Conservation (phyloP, 2,797 vertebrate species). For the Halcyon badia region DNA sequence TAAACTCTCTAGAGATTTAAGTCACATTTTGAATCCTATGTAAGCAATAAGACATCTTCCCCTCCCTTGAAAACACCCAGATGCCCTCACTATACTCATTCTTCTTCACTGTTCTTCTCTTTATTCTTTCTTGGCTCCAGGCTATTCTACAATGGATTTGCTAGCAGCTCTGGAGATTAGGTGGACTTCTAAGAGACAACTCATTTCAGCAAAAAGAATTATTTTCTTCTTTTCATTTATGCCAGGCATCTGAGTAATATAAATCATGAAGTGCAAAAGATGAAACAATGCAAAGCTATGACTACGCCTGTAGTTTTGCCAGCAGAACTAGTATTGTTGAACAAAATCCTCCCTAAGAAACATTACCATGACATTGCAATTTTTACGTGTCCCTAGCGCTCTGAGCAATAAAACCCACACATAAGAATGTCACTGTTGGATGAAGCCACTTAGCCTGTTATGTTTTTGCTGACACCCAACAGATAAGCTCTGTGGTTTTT, state of each 20-base stretch:
- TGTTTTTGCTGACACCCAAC: accelerated
- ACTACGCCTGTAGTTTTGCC: not conserved
- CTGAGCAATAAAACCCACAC: not conserved
- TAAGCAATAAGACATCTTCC: not conserved
- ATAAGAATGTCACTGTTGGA: not conserved
- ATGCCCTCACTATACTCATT: not conserved
- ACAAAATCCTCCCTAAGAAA: not conserved
- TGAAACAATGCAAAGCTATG: not conserved
- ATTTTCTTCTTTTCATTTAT: not conserved
- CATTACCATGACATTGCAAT: not conserved
- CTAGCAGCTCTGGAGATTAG: not conserved
- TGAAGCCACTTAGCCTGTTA: not conserved
- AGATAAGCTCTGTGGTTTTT: constrained; percentile 14
- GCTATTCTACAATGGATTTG: not conserved
- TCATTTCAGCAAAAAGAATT: not conserved
- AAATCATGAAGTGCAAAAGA: not conserved
- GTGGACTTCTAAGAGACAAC: not conserved
- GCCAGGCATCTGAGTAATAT: not conserved
- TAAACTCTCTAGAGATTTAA: not conserved
- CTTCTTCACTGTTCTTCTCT: not conserved
- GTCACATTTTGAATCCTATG: not conserved
- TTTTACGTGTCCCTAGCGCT: not conserved
- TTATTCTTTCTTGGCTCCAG: not conserved
- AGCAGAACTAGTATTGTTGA: not conserved
- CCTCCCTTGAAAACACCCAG: not conserved